These are phyloP conservation scores for Solenopsis fugax DNA, from an alignment of 1,140 invertebrate genomes.

Conservation along the genomic window DNA sequence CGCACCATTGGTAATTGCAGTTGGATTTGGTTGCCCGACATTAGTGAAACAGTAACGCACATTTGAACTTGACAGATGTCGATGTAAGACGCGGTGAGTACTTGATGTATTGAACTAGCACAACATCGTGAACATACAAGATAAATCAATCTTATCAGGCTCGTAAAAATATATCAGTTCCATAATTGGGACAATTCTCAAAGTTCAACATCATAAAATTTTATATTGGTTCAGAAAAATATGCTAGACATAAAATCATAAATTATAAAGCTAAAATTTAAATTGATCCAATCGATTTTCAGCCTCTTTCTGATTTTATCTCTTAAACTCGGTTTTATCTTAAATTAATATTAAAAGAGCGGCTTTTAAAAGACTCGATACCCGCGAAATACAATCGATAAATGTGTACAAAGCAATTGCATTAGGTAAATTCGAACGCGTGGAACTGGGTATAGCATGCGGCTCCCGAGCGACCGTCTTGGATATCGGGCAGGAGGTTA, in stretches of 20 bases:
- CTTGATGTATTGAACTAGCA: not conserved
- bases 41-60: conserved; percentile 2
- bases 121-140: not conserved
- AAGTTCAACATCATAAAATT: not conserved
- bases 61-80: conserved; percentile 42
- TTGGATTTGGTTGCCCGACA: conserved; percentile 18
- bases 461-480: conserved; percentile 24
- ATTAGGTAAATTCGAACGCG: conserved; percentile 5
- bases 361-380: not conserved
- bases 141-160: not conserved
- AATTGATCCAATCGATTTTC: not conserved
- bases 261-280: not conserved
- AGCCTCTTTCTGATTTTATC: not conserved
- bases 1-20: conserved; percentile 18
- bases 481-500: conserved; percentile 73
- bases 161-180: not conserved
- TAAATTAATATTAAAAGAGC: conserved; percentile 38
- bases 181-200: not conserved
- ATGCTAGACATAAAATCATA: not conserved
- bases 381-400: not conserved
- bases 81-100: conserved; percentile 27
- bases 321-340: conserved; percentile 10
- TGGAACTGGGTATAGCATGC: not conserved
- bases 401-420: conserved; percentile 30
- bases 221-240: not conserved